Conservation (phyloP, 2,797 vertebrate genomes). For the Nyctalus aviator region DNA sequence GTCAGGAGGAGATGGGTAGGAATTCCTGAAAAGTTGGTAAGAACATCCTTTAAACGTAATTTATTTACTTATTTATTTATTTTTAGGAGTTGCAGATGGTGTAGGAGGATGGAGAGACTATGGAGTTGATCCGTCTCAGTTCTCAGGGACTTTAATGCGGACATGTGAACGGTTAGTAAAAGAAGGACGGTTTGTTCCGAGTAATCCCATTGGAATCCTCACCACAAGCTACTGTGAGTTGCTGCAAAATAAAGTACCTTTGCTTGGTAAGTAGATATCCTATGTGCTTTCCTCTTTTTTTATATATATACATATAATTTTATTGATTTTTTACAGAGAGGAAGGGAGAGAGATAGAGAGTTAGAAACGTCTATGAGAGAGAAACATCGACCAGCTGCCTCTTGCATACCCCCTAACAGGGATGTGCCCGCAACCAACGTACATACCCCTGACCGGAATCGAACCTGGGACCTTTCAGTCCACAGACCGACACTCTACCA, state of each 20-base stretch:
- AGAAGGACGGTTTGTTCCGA: slow-evolving; percentile 97
- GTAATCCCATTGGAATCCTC: slow-evolving; percentile 97
- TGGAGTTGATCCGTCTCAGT: slow-evolving; percentile 98
- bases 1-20: not conserved
- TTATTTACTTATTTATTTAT: slow-evolving; percentile 5
- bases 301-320: too few species aligned
- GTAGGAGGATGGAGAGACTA: slow-evolving; percentile 99
- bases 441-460: too few species aligned
- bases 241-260: slow-evolving; percentile 99
- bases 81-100: slow-evolving; percentile 95
- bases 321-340: too few species aligned
- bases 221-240: slow-evolving; percentile 97
- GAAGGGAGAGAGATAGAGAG: too few species aligned
- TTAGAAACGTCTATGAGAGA: too few species aligned
- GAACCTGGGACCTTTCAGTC: too few species aligned
- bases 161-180: slow-evolving; percentile 98
- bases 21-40: not conserved
- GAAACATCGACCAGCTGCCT: too few species aligned
- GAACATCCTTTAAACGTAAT: not conserved
- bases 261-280: slow-evolving; percentile 92
- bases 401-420: too few species aligned
- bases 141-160: slow-evolving; percentile 98
- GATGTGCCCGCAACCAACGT: too few species aligned
- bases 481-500: too few species aligned
- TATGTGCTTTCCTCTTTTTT: not conserved